Evolutionary conservation across 2,113 vertebrate species (phyloP).

Genomic region (Aldabrachelys gigantea): DNA sequence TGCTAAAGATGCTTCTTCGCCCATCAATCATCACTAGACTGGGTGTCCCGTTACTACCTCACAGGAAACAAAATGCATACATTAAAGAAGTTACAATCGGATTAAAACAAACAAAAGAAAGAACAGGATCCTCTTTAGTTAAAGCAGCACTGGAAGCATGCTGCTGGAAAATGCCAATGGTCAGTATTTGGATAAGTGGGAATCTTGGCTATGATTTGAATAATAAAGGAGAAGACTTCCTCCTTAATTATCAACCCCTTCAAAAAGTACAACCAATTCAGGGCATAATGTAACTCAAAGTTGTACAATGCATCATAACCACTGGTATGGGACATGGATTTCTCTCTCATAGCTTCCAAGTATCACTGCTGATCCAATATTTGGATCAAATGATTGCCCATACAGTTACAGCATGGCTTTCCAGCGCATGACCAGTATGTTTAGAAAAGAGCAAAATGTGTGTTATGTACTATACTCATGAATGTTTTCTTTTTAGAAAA

Average conservation of each 20-base stretch:
- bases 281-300: background rate
- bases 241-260: background rate
- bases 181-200: background rate
- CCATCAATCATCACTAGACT: conserved; percentile 93
- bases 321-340: background rate
- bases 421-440: background rate
- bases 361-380: background rate
- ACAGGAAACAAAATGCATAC: conserved; percentile 86
- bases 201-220: background rate
- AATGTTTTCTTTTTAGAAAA: background rate
- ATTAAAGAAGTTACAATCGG: conserved; percentile 87
- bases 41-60: conserved; percentile 95
- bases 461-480: background rate
- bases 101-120: background rate
- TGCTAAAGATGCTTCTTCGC: conserved; percentile 91
- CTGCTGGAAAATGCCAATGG: accelerated
- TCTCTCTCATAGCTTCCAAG: background rate
- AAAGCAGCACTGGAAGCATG: background rate
- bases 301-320: background rate
- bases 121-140: background rate
- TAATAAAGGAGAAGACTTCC: background rate
- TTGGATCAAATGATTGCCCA: background rate
- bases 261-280: background rate
- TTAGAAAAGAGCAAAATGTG: background rate
- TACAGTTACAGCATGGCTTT: background rate